phyloP scores from a whole-genome alignment of 2,797 vertebrate species.

The Todus mexicanus region DNA sequence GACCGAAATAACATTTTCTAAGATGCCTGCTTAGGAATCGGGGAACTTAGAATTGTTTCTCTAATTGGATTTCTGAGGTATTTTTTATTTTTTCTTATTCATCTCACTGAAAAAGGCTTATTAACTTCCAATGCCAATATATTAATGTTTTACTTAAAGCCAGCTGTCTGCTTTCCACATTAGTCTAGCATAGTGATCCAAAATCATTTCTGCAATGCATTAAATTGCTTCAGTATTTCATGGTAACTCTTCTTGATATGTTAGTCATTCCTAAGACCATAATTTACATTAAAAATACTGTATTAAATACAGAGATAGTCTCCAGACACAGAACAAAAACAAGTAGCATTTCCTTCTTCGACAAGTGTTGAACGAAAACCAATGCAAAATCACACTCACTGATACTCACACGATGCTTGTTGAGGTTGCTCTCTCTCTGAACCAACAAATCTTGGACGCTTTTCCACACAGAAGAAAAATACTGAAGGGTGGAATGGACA shows the following conservation, averaged over 20 bases:
- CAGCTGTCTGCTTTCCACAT: neutral
- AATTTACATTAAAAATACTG: neutral
- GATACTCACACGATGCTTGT: neutral
- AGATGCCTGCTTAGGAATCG: neutral
- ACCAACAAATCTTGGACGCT: neutral
- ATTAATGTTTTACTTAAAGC: slow-evolving; percentile 1
- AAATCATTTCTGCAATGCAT: neutral
- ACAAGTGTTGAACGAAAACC: neutral
- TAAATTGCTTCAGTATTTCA: neutral
- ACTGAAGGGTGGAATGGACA: neutral
- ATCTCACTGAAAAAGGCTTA: neutral
- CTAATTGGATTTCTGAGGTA: neutral
- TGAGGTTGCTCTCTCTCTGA: neutral
- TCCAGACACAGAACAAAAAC: neutral
- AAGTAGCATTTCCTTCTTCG: neutral
- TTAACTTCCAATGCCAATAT: neutral
- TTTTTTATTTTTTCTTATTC: neutral
- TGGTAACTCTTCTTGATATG: neutral
- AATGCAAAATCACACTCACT: neutral
- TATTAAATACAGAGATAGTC: neutral
- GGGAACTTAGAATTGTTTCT: neutral
- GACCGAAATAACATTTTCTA: neutral
- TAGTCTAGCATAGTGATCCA: neutral
- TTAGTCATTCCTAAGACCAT: neutral
- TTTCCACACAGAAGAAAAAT: neutral